These are phyloP conservation scores for Flabesymbios commensalis DNA, from an alignment of 2,888 invertebrate species.

Conservation along the genomic window DNA sequence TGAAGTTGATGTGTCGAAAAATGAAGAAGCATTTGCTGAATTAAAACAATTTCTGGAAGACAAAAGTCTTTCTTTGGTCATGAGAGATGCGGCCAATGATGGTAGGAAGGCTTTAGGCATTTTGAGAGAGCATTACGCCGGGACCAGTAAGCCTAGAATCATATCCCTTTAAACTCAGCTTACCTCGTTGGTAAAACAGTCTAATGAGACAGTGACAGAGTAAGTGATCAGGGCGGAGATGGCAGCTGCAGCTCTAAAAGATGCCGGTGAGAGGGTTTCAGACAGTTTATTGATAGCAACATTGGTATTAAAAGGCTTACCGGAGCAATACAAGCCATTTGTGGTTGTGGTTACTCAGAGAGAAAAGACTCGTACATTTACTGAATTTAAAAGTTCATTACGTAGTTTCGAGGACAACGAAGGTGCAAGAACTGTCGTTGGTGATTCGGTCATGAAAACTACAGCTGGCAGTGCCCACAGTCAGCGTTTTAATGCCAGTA, in stretches of 20 bases:
- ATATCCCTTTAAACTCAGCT: slow-evolving; percentile 30
- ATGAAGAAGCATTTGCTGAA: slow-evolving; percentile 32
- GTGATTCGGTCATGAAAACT: not conserved
- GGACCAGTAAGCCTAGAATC: slow-evolving; percentile 27
- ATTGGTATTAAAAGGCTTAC: slow-evolving; percentile 20
- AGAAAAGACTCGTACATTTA: not conserved
- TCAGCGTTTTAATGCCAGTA: not conserved
- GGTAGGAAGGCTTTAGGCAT: slow-evolving; percentile 32
- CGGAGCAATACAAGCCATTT: slow-evolving; percentile 1
- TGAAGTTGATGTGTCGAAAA: slow-evolving; percentile 19
- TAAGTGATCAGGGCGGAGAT: slow-evolving; percentile 2
- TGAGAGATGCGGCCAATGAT: slow-evolving; percentile 32
- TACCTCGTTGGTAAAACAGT: slow-evolving; percentile 21
- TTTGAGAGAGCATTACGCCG: slow-evolving; percentile 25
- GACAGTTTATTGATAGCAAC: slow-evolving; percentile 20
- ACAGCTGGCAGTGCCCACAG: not conserved
- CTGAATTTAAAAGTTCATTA: slow-evolving; percentile 4
- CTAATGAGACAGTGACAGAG: slow-evolving; percentile 16
- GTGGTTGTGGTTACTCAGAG: not conserved
- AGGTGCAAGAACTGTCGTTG: not conserved
- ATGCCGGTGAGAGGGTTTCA: slow-evolving; percentile 22
- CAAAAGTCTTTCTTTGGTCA: slow-evolving; percentile 16
- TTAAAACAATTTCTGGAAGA: slow-evolving; percentile 34
- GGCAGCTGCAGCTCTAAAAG: slow-evolving; percentile 8
- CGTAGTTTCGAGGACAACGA: not conserved